Percentiles rank a stretch among this genome's conserved stretches.
phyloP scores from a whole-genome alignment of 2,888 invertebrate genomes.

The Mycalesis mineus region DNA sequence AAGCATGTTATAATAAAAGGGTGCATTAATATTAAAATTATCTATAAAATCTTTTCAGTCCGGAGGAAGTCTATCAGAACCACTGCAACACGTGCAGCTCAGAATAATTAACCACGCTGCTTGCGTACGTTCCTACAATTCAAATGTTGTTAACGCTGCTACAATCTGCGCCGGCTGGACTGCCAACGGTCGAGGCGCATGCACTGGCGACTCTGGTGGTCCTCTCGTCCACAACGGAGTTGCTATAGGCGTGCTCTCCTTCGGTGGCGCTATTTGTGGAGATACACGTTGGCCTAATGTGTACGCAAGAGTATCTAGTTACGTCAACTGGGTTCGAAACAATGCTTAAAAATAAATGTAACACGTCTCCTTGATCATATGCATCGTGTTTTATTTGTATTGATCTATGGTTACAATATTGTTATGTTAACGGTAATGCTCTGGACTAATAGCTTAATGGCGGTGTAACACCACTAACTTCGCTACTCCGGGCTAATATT shows the following conservation, averaged over 20 bases:
- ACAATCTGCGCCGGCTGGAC: not conserved
- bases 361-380: not conserved
- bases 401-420: too few relatives aligned
- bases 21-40: not conserved
- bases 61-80: not conserved
- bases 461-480: too few relatives aligned
- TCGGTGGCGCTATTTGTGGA: conserved; percentile 25
- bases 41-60: not conserved
- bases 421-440: too few relatives aligned
- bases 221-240: conserved; percentile 31
- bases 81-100: not conserved
- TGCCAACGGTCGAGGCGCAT: conserved; percentile 9
- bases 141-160: not conserved
- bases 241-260: conserved; percentile 30
- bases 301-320: conserved; percentile 29
- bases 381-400: too few relatives aligned
- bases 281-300: conserved; percentile 29
- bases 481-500: too few relatives aligned
- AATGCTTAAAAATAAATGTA: conserved; percentile 23
- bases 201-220: conserved; percentile 30
- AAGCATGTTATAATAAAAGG: too few relatives aligned
- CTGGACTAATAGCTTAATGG: too few relatives aligned
- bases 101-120: not conserved
- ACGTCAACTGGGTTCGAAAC: conserved; percentile 28
- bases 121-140: not conserved